These are phyloP conservation scores for Aelia acuminata DNA, from an alignment of 2,888 invertebrate species.

Conservation along the genomic window DNA sequence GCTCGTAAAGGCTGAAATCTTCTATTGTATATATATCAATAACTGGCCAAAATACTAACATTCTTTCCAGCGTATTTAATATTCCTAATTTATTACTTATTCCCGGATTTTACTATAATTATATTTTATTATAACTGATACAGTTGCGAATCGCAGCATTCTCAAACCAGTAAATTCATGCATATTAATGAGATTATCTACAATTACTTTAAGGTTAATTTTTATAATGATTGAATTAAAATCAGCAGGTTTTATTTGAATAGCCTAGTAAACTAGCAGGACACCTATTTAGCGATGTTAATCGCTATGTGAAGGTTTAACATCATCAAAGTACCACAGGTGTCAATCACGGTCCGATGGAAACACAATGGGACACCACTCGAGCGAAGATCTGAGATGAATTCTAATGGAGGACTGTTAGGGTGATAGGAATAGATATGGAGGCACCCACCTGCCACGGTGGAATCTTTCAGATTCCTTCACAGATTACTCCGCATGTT, in stretches of 20 bases:
- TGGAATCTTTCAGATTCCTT: not conserved
- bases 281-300: not conserved
- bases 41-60: too few species aligned
- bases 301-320: not conserved
- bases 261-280: not conserved
- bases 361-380: slow-evolving; percentile 12
- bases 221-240: too few species aligned
- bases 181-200: too few species aligned
- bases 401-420: not conserved
- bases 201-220: too few species aligned
- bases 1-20: too few species aligned
- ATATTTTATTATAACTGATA: too few species aligned
- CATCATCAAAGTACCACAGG: not conserved
- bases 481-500: slow-evolving; percentile 28
- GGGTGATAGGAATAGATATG: slow-evolving; percentile 8
- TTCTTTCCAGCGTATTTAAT: too few species aligned
- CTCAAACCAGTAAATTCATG: too few species aligned
- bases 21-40: too few species aligned
- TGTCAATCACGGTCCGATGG: not conserved
- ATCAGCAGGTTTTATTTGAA: not conserved
- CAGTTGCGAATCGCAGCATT: too few species aligned
- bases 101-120: too few species aligned
- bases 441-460: not conserved
- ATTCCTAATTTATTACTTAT: too few species aligned
- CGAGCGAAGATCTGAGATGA: not conserved